These are phyloP conservation scores for Molorchus minor DNA, from an alignment of 2,888 invertebrate genomes.

Conservation along the genomic window DNA sequence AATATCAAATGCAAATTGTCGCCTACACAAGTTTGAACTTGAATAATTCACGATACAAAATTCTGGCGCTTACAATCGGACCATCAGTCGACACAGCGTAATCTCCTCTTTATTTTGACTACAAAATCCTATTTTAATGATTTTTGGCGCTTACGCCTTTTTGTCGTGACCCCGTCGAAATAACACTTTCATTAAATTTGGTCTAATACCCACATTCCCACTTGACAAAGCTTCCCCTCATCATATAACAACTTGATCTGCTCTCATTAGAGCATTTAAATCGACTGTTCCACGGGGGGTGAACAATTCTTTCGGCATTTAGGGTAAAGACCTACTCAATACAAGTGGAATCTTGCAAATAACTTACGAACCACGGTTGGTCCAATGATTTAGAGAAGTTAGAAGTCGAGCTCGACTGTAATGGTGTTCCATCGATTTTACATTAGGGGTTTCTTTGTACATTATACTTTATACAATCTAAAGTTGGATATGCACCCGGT, in stretches of 20 bases:
- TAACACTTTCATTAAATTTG: too few species aligned
- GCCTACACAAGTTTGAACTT: too few species aligned
- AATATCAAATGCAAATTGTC: too few species aligned
- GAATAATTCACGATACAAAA: too few species aligned
- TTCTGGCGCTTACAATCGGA: too few species aligned
- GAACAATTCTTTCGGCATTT: slow-evolving; percentile 17
- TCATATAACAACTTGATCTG: background rate
- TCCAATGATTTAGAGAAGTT: slow-evolving; percentile 60
- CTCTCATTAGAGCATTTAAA: slow-evolving; percentile 15
- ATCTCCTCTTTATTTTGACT: too few species aligned
- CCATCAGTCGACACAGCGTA: too few species aligned
- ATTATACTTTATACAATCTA: slow-evolving; percentile 66
- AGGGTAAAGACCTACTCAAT: slow-evolving; percentile 30
- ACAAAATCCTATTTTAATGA: too few species aligned
- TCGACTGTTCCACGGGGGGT: slow-evolving; percentile 5
- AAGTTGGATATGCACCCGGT: slow-evolving; percentile 64
- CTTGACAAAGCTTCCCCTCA: background rate
- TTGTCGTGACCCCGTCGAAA: too few species aligned
- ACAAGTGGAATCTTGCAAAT: slow-evolving; percentile 48
- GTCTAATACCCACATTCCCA: too few species aligned
- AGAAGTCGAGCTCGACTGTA: slow-evolving; percentile 61
- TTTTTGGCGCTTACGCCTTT: too few species aligned
- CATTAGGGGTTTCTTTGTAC: slow-evolving; percentile 66
- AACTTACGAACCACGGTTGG: slow-evolving; percentile 51
- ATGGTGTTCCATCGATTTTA: slow-evolving; percentile 65